Conservation (phyloP, 2,888 invertebrate species). For the Scelioninae gen. 2 region DNA sequence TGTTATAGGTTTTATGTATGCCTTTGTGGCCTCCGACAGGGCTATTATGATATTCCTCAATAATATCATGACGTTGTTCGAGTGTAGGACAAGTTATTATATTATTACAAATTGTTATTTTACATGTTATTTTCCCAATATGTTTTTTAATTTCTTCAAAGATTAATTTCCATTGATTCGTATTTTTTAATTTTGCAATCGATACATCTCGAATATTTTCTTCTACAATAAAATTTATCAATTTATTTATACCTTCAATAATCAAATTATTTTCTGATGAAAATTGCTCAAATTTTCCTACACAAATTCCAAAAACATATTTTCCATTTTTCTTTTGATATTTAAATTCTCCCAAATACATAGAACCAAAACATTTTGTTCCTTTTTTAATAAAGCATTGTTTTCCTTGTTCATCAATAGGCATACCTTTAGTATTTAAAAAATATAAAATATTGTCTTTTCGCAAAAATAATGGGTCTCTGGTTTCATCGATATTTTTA, state of each 20-base stretch:
- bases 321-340: too few species aligned
- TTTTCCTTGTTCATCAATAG: too few species aligned
- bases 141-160: neutral
- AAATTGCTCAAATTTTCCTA: neutral
- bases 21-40: too few species aligned
- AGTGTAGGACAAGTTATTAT: too few species aligned
- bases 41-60: too few species aligned
- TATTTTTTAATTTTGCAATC: neutral
- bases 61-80: too few species aligned
- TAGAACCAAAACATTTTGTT: neutral
- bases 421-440: neutral
- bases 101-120: too few species aligned
- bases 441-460: constrained; percentile 1
- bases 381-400: neutral
- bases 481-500: constrained; percentile 2
- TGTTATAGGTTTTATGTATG: too few species aligned
- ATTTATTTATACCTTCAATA: neutral
- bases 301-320: neutral
- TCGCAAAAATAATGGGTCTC: neutral
- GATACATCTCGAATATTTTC: neutral
- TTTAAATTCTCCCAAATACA: neutral
- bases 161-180: neutral
- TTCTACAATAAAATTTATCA: neutral
- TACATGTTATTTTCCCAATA: neutral
- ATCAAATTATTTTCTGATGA: neutral